Base-by-base conservation (phyloP, 1,140 invertebrate genomes). In the Microplitis mediator region DNA sequence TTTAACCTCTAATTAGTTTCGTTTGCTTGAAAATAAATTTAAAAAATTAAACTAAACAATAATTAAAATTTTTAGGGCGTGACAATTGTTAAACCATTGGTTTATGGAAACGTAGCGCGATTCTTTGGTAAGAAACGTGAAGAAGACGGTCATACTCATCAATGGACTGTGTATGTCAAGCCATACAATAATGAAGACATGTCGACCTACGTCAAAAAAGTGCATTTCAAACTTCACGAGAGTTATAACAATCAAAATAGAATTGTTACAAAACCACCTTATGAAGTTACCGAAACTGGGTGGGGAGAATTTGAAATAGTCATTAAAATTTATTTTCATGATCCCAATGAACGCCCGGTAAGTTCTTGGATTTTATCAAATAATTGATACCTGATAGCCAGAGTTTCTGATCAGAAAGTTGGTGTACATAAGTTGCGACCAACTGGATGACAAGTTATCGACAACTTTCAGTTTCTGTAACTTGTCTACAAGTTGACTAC, bases 231-330 rank as follows among this genome's bases (percentile, higher is more conserved):
- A 87, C 86, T 99, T 1, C 98, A 99, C 82, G 97, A 99, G 84
- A 98, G 97, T 86, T 99, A 99, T 84, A 91, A 95, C 1, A 99
- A 98, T 87, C 94, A 94, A 5, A 98, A 97, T 83, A 89, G 98
- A 82, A 93, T 98, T 75, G 89, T 98, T 0, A 94, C 93, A 0
- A 97, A 97, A 84, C 97, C 97, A 3, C 98, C 98, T 0, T 99
- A 98, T 85, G 97, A 99, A 89, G 91, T 99, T 0, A 97, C 94
- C 0, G 98, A 99, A 88, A 99, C 98, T 64, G 98, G 98, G 2
- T 99, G 98, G 98, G 98, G 98, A 79, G 98, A 99, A 88, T 99
- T 99, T 88, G 98, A 99, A 88, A 95, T 99, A 77, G 94, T 97
- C 34, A 99, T 99, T 23, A 99, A 99, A 85, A 96, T 99, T 69